These are phyloP conservation scores for Ophioderma brevispina DNA, from an alignment of 35 echinoderm and acorn worm species.

Conservation along the genomic window DNA sequence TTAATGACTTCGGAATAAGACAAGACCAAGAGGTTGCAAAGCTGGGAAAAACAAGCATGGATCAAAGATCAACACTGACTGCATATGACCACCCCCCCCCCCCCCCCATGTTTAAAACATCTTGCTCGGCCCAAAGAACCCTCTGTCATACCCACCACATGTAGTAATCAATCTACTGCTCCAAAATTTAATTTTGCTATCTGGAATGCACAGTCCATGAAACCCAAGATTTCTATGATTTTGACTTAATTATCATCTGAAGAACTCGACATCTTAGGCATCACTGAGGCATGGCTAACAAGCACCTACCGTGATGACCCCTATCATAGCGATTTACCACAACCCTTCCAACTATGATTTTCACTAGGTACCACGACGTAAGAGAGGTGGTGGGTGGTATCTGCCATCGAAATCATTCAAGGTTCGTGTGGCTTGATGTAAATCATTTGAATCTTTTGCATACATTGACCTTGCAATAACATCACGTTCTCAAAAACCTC, in stretches of 20 bases:
- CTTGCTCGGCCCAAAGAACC: too few species aligned
- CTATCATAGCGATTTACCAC: constrained; percentile 19
- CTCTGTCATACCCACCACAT: not conserved
- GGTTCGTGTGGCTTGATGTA: not conserved
- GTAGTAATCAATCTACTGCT: not conserved
- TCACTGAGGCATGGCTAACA: constrained; percentile 67
- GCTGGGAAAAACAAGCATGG: not conserved
- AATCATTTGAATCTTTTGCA: constrained; percentile 25
- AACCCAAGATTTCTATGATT: not conserved
- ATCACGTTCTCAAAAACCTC: not conserved
- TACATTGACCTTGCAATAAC: constrained; percentile 15
- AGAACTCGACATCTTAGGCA: constrained; percentile 37
- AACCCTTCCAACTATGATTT: constrained; percentile 28
- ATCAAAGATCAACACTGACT: not conserved
- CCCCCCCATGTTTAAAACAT: not conserved
- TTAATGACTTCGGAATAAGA: not conserved
- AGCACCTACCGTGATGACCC: constrained; percentile 22
- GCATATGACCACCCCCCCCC: not conserved
- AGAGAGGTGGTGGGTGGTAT: not conserved
- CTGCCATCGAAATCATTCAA: constrained; percentile 6
- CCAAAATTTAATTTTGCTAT: constrained; percentile 20
- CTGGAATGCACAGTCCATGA: constrained; percentile 51
- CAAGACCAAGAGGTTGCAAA: not conserved
- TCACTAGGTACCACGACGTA: not conserved
- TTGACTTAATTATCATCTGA: constrained; percentile 44